Base-by-base conservation (phyloP, 2,888 invertebrate species). In the Drosophila melanocephala region DNA sequence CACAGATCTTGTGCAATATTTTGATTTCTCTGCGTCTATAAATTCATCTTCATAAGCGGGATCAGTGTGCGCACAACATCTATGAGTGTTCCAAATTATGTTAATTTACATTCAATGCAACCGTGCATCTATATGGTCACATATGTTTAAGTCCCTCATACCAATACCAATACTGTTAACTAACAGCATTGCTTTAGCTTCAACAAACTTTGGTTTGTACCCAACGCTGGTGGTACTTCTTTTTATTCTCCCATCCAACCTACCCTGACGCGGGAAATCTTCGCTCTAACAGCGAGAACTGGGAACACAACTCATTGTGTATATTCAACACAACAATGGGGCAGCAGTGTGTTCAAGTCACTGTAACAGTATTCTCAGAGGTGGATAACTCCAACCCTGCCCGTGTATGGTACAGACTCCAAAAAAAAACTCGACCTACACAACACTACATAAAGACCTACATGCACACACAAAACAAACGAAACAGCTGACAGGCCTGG, bases 1-100 rank as follows among this genome's bases (percentile, higher is more conserved):
- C 84, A 80, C 14, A 93, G 50, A 42, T 93, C 93, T 1, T 57
- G 28, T 1, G 89, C 66, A 16, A 92, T 84, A 4, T 65, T 57
- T n/a, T 83, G 77, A 62, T 90, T 93, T 50, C 77, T 78, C 0
- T 28, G 28, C 28, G 28, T 28, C 28, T 28, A 28, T 5, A 28
- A 28, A 28, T 28, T 5, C 28, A 28, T 28, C 5, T 28, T 5
- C 28, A 28, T 28, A 28, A 28, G 3, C 14, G 10, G 6, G 32
- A 35, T 28, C 44, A 62, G 44, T n/a, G 62, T 37, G 56, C 28
- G 7, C 35, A n/a, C 12, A 72, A 3, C 5, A 14, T 4, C 6
- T n/a, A 2, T 12, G 12, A 28, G 32, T 26, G 14, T 9, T 51
- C 7, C 9, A 10, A 42, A 42, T 4, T 42, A 42, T 42, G 42